Base-by-base conservation (phyloP, 2,113 vertebrate genomes). In the Ammodytes dubius region DNA sequence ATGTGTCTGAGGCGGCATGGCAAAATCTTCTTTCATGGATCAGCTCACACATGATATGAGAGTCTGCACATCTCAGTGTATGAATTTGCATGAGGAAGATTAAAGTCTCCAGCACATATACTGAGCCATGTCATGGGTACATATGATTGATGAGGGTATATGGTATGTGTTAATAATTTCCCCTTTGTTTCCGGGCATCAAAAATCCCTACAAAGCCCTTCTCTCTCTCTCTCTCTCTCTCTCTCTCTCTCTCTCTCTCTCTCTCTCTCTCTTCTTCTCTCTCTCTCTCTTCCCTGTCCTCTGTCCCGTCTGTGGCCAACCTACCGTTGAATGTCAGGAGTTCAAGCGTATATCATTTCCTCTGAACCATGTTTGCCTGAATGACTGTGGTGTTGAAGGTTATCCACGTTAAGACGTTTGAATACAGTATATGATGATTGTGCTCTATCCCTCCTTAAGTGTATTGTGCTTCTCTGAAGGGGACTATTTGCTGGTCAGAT, bases 81-180 rank as follows among this genome's bases (percentile, higher is more conserved):
- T 70, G 56, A 82, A 74, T 89, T 74, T 73, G 54, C 46, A 82
- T 37, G 56, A 40, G 15, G 45, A 17, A 53, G 65, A 86, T 71
- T 64, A 50, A 67, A 58, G 74, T 35, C 52, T 67, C 19, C 35
- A 59, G 47, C 65, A 39, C 71, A 64, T 54, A 61, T 54, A 61
- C 68, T 56, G 69, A 59, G 75, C 65, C 57, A 42, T 70, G 66
- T 50, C 69, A 77, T 6, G 2, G 14, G 50, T 13, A n/a, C 27
- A 64, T 43, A 66, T 82, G 86, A 91, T 74, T 70, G 70, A 89
- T 89, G 85, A 79, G 37, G 37, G 57, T 76, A n/a, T 76, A n/a
- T 42, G 57, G 58, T 68, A 17, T 70, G 72, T 84, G 52, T 70
- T 85, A 74, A 57, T 77, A 46, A 87, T 79, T 79, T 70, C 69